phyloP scores from a whole-genome alignment of 1,140 invertebrate species.

The Zaprionus lachaisei region DNA sequence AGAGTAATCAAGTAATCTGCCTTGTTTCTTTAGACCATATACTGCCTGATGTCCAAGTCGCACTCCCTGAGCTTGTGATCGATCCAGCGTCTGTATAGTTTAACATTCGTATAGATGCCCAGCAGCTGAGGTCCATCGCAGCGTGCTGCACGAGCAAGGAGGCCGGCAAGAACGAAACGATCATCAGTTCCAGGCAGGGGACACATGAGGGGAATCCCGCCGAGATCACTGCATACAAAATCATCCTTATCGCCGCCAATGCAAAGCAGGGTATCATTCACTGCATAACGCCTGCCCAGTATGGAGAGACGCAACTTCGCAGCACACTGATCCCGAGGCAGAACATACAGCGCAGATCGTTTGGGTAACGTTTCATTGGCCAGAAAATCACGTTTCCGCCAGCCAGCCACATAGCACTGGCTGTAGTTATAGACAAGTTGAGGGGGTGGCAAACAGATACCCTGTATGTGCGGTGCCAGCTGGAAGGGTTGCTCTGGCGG shows the following conservation, averaged over 20 bases:
- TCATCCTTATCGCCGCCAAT: conserved; percentile 60
- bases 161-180: conserved; percentile 50
- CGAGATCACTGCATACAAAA: conserved; percentile 56
- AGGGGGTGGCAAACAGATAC: conserved; percentile 59
- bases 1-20: too few relatives aligned
- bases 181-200: conserved; percentile 45
- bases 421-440: conserved; percentile 51
- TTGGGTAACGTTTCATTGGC: conserved; percentile 43
- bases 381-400: conserved; percentile 46
- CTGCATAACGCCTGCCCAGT: conserved; percentile 48
- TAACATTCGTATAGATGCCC: conserved; percentile 59
- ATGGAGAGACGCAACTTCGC: conserved; percentile 53
- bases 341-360: conserved; percentile 48
- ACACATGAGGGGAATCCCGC: conserved; percentile 60
- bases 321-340: conserved; percentile 61
- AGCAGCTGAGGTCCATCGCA: conserved; percentile 60
- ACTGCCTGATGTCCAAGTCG: conserved; percentile 58
- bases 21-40: conserved; percentile 34
- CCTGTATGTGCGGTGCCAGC: conserved; percentile 41
- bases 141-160: conserved; percentile 48
- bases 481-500: conserved; percentile 27
- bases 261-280: conserved; percentile 58
- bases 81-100: conserved; percentile 60
- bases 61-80: conserved; percentile 58
- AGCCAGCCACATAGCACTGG: conserved; percentile 65